Conservation (phyloP, 2,113 vertebrate genomes). For the Myxocyprinus asiaticus region DNA sequence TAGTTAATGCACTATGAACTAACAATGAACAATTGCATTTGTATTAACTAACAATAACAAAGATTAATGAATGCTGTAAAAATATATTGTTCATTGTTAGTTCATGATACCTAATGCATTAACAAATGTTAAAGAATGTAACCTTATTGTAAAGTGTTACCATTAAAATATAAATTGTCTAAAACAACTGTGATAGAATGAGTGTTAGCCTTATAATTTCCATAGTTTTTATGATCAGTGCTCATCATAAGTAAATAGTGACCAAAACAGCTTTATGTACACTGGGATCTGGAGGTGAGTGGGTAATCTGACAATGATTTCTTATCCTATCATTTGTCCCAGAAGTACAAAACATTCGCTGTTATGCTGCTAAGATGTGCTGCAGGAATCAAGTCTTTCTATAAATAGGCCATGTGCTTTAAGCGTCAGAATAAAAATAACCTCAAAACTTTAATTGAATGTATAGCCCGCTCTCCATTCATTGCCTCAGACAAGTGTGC, state of each 20-base stretch:
- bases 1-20: too few relatives aligned
- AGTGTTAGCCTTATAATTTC: background rate
- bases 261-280: conserved; percentile 1
- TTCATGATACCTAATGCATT: too few relatives aligned
- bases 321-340: conserved; percentile 39
- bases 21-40: too few relatives aligned
- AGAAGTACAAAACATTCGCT: conserved; percentile 25
- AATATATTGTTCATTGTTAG: too few relatives aligned
- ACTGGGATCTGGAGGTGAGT: conserved; percentile 6
- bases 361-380: conserved; percentile 16
- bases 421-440: conserved; percentile 40
- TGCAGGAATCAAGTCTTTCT: conserved; percentile 23
- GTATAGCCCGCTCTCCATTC: conserved; percentile 1
- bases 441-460: conserved; percentile 7
- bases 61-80: too few relatives aligned
- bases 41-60: too few relatives aligned
- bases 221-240: background rate
- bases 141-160: too few relatives aligned
- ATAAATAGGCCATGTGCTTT: conserved; percentile 41
- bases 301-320: conserved; percentile 36
- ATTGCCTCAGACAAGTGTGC: background rate
- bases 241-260: background rate
- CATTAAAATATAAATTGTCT: background rate
- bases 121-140: too few relatives aligned
- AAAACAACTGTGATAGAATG: background rate